Percentiles rank a stretch among this genome's conserved stretches.
phyloP scores from a whole-genome alignment of 2,797 vertebrate genomes.

The Betta splendens region DNA sequence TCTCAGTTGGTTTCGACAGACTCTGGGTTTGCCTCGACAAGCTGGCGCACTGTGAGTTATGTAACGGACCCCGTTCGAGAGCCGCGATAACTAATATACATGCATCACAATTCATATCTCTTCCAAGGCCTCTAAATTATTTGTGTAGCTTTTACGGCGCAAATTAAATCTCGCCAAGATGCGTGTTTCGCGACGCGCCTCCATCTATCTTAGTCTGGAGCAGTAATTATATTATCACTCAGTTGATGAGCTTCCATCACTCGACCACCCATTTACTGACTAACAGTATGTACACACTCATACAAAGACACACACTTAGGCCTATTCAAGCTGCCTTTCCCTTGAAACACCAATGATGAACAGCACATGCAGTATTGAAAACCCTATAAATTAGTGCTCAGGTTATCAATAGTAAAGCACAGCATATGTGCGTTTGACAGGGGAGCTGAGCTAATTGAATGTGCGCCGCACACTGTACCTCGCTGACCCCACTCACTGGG shows the following conservation, averaged over 20 bases:
- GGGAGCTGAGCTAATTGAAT: background rate
- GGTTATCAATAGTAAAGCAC: conserved; percentile 6
- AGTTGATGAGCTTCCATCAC: conserved; percentile 71
- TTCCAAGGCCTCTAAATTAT: conserved; percentile 70
- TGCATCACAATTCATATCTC: conserved; percentile 70
- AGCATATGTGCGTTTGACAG: background rate
- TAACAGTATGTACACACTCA: conserved; percentile 6
- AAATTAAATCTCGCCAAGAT: conserved; percentile 73
- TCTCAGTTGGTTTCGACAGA: conserved; percentile 57
- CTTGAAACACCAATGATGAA: conserved; percentile 8
- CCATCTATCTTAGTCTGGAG: conserved; percentile 76
- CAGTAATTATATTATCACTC: conserved; percentile 73
- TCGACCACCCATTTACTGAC: conserved; percentile 49
- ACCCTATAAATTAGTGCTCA: background rate
- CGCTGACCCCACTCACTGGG: no score
- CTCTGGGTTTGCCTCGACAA: conserved; percentile 57
- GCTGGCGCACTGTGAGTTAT: conserved; percentile 65
- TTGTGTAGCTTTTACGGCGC: conserved; percentile 73
- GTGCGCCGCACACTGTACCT: no score
- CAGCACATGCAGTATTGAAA: background rate
- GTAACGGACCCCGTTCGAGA: conserved; percentile 66
- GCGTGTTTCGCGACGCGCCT: conserved; percentile 57
- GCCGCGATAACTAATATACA: conserved; percentile 63
- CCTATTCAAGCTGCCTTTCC: background rate
- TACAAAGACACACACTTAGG: background rate